Conservation (phyloP, 1,140 invertebrate species). For the Anthonomus grandis region DNA sequence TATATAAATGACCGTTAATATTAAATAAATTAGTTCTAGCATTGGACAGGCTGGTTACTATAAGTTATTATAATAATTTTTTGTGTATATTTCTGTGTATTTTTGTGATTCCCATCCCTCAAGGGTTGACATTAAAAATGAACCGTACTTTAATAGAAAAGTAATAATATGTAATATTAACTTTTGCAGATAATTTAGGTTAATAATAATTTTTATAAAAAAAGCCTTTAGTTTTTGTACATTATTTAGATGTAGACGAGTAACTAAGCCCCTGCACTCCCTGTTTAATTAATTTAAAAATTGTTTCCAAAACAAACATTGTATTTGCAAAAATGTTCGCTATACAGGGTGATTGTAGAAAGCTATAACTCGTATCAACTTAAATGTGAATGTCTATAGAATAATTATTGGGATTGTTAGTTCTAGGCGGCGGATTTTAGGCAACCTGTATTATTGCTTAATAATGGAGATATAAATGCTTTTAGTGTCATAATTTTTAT, state of each 20-base stretch:
- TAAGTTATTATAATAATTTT: neutral
- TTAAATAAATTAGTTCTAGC: too few relatives aligned
- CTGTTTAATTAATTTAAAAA: too few relatives aligned
- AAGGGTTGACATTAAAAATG: conserved; percentile 5
- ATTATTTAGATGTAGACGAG: conserved; percentile 42
- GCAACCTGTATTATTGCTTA: conserved; percentile 27
- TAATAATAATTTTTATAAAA: conserved; percentile 45
- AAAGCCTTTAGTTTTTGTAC: conserved; percentile 48
- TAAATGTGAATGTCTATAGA: conserved; percentile 27
- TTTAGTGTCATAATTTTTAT: conserved; percentile 32
- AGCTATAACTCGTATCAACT: conserved; percentile 12
- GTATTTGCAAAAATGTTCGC: too few relatives aligned
- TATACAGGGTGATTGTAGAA: conserved; percentile 1
- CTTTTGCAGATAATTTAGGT: conserved; percentile 25
- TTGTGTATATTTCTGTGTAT: neutral
- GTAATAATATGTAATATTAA: conserved; percentile 20
- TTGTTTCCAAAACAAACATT: too few relatives aligned
- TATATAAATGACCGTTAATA: too few relatives aligned
- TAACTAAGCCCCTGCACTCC: conserved; percentile 15
- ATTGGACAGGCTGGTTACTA: neutral
- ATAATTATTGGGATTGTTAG: conserved; percentile 31
- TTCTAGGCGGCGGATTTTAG: conserved; percentile 24
- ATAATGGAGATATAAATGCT: conserved; percentile 22
- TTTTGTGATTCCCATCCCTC: neutral
- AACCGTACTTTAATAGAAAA: conserved; percentile 25